Evolutionary conservation across 2,113 vertebrate genomes (phyloP), one percentile per base, ranked within the genome.

Genomic region (Etia nguti): DNA sequence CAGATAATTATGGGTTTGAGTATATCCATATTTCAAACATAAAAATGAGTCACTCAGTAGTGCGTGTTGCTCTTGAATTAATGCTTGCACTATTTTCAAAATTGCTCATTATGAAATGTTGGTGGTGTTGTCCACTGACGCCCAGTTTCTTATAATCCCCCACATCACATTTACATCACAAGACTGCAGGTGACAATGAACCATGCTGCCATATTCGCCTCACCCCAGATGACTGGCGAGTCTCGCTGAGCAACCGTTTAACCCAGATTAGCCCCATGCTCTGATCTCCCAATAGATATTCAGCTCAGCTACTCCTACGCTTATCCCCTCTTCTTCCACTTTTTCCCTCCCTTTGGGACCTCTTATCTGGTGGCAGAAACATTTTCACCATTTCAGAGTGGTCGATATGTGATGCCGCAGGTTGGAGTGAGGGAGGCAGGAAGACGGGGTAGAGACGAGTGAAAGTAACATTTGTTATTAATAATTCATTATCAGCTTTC

Each of bases 201-300:
- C 34, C 82, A 54, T 24, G 15, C 55, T 34, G 84, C 73, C 86
- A 73, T 48, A 70, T 82, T 87, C 43, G 46, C 77, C 20, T 85
- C 82, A 83, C 54, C 81, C 86, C 34, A 11, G 41, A 84, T 83
- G 60, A 77, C 81, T 82, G 89, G 79, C 86, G 79, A 91, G 89
- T 85, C 82, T 85, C 29, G 31, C 86, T 46, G 81, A 93, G 84
- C 90, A 89, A 79, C 86, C 56, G 31, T 93, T 95, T 95, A 94
- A 92, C 90, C 88, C 89, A 93, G 89, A 94, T 95, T 93, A 94
- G 88, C 84, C 86, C 82, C 68, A 10, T 36, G 59, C 88, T 92
- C 86, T 94, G 95, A 95, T 94, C 90, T 88, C 41, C 65, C 34
- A 56, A 92, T 90, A 94, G 92, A 95, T 94, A 94, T 95, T 93